A percentile compares a stretch with the other conserved stretches of the same genome.
Conservation (phyloP, 2,113 vertebrate genomes). For the Reinhardtius hippoglossoides region DNA sequence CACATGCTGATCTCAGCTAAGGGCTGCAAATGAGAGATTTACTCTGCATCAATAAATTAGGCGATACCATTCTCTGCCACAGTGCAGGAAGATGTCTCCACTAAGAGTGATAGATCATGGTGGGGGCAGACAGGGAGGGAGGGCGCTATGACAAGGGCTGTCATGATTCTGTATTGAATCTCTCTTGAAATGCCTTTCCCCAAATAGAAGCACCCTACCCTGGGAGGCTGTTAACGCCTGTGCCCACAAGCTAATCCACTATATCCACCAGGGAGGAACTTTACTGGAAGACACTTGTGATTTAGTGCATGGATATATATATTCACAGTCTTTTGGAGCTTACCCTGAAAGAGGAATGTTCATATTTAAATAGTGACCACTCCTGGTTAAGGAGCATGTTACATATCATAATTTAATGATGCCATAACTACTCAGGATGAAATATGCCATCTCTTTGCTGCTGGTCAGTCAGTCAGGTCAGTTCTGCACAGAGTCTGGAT, state of each 20-base stretch:
- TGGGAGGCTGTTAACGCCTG: slow-evolving; percentile 3
- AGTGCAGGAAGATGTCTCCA: slow-evolving; percentile 23
- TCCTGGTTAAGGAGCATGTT: too few relatives aligned
- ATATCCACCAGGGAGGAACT: too few relatives aligned
- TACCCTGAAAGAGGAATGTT: not conserved
- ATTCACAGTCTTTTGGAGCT: not conserved
- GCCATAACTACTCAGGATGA: too few relatives aligned
- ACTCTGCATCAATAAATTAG: slow-evolving; percentile 43
- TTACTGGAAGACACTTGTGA: not conserved
- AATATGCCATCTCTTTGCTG: too few relatives aligned
- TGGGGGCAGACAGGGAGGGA: not conserved
- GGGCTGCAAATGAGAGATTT: slow-evolving; percentile 37
- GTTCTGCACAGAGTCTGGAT: too few relatives aligned
- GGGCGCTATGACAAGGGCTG: not conserved
- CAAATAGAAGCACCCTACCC: slow-evolving; percentile 16
- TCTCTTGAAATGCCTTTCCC: slow-evolving; percentile 15
- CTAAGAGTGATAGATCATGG: slow-evolving; percentile 26
- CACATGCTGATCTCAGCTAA: slow-evolving; percentile 34
- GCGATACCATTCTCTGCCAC: slow-evolving; percentile 24
- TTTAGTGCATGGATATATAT: not conserved
- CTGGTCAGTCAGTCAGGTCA: too few relatives aligned
- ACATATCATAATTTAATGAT: too few relatives aligned
- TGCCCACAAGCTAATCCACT: slow-evolving; percentile 21
- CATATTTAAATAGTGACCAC: not conserved
- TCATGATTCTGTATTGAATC: slow-evolving; percentile 8